Percentiles rank a stretch among this genome's conserved stretches.
phyloP scores from a whole-genome alignment of 2,797 vertebrate genomes.

The Molothrus ater region DNA sequence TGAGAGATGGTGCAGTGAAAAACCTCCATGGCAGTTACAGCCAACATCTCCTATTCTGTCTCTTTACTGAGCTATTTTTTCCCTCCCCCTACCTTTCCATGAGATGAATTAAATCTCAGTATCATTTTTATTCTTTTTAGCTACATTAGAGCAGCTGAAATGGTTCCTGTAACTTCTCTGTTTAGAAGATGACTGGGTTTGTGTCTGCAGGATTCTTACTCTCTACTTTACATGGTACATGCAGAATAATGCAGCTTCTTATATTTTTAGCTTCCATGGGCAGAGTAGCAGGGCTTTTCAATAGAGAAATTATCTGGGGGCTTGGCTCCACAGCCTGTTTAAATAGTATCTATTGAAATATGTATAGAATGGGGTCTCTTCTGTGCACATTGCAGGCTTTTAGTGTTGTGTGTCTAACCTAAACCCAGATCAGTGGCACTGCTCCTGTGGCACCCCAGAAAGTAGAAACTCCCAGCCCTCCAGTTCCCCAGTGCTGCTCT shows the following conservation, averaged over 20 bases:
- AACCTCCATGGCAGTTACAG: background rate
- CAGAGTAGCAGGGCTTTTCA: background rate
- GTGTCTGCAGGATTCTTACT: background rate
- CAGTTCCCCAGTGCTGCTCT: background rate
- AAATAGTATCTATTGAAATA: background rate
- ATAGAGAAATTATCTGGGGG: background rate
- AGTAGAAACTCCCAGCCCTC: rapidly evolving
- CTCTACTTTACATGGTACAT: background rate
- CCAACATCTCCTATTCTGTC: background rate
- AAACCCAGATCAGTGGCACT: background rate
- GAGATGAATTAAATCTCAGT: background rate
- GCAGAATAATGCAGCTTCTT: background rate
- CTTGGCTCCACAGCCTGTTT: background rate
- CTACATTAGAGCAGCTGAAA: background rate
- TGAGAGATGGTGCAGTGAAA: background rate
- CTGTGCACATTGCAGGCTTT: background rate
- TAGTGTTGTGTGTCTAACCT: background rate
- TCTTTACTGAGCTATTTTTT: background rate
- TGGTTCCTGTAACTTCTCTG: background rate
- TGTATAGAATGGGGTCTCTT: background rate
- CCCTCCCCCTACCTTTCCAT: background rate
- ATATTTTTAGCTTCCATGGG: background rate
- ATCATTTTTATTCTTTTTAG: background rate
- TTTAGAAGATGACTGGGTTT: background rate
- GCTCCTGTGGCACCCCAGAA: background rate